Evolutionary conservation across 35 echinoderm and acorn worm species (phyloP).

Genomic region (Nesometra sesokonis): DNA sequence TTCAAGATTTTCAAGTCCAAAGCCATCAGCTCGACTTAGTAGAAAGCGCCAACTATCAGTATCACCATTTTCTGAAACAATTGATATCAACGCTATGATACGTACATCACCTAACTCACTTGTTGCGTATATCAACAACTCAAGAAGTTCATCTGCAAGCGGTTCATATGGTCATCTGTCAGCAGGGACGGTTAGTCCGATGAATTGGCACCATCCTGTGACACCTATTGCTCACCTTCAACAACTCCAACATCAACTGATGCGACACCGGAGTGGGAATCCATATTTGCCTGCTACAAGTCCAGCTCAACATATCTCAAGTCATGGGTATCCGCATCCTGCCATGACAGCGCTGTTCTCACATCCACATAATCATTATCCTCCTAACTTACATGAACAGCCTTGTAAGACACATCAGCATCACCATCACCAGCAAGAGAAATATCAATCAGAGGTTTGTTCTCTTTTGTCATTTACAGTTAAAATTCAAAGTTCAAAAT

Average conservation of each 20-base stretch:
- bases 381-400: not conserved
- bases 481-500: not conserved
- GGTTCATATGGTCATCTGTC: slow-evolving; percentile 89
- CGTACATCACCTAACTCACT: slow-evolving; percentile 92
- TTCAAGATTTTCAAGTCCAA: slow-evolving; percentile 83
- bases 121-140: slow-evolving; percentile 97
- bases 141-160: slow-evolving; percentile 84
- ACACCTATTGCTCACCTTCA: slow-evolving; percentile 91
- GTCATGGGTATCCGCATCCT: not conserved
- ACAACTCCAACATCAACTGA: slow-evolving; percentile 77
- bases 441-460: not conserved
- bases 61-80: slow-evolving; percentile 78
- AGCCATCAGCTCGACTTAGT: slow-evolving; percentile 63
- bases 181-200: slow-evolving; percentile 78
- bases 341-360: not conserved
- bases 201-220: slow-evolving; percentile 50
- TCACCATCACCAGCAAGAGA: not conserved
- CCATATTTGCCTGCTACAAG: not conserved
- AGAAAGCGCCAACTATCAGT: slow-evolving; percentile 85
- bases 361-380: not conserved
- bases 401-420: not conserved
- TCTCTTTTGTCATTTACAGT: not conserved
- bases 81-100: slow-evolving; percentile 97
- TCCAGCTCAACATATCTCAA: not conserved
- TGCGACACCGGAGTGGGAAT: slow-evolving; percentile 56